A percentile compares a stretch with the other conserved stretches of the same genome.
These are phyloP conservation scores for Pomatostomus ruficeps DNA, from an alignment of 2,113 vertebrate species.

Conservation along the genomic window DNA sequence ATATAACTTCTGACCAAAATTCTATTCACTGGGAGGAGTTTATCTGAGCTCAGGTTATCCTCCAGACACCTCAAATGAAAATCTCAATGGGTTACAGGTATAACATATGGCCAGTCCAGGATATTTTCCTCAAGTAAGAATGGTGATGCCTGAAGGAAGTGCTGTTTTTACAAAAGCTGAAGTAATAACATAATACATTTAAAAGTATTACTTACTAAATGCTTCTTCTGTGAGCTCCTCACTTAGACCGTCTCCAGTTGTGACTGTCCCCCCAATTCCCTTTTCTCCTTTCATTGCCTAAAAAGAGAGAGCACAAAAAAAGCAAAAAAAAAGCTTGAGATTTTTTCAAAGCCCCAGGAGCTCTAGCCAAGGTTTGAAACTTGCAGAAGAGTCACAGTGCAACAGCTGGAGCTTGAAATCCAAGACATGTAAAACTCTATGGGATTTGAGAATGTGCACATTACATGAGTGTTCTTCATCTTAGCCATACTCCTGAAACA, in stretches of 20 bases:
- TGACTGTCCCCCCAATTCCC: slow-evolving; percentile 84
- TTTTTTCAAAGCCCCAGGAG: neutral
- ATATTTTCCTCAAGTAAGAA: neutral
- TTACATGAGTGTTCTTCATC: neutral
- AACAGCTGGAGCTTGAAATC: neutral
- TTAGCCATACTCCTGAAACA: neutral
- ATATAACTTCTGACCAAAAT: neutral
- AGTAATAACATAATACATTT: neutral
- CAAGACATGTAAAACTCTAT: neutral
- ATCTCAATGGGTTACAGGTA: neutral
- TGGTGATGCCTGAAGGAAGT: neutral
- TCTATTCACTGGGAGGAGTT: neutral
- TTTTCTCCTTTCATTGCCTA: slow-evolving; percentile 99
- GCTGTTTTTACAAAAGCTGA: neutral
- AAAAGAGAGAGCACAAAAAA: neutral
- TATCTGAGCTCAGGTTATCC: neutral
- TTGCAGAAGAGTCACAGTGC: neutral
- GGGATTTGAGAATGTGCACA: neutral
- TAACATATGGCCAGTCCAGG: neutral
- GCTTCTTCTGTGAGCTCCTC: slow-evolving; percentile 94
- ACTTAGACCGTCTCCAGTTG: slow-evolving; percentile 81
- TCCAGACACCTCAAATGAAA: neutral
- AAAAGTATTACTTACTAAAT: slow-evolving; percentile 84
- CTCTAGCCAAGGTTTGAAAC: neutral
- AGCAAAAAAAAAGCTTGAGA: neutral